These are phyloP conservation scores for Erebia palarica DNA, from an alignment of 2,888 invertebrate genomes.

Conservation along the genomic window DNA sequence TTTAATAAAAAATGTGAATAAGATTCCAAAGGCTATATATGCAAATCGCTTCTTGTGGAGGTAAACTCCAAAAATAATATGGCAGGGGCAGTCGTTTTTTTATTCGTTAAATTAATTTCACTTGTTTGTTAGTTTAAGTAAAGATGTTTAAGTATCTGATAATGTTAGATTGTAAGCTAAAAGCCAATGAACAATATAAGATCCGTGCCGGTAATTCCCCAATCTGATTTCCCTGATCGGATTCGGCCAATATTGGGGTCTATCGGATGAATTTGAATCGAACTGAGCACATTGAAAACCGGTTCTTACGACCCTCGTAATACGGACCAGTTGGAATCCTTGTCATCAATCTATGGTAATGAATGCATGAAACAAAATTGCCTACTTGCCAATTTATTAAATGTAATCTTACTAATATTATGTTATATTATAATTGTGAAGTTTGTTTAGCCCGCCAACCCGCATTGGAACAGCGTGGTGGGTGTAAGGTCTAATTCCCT, in stretches of 20 bases:
- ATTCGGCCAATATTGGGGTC: not conserved
- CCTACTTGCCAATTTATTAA: not conserved
- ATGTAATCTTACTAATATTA: not conserved
- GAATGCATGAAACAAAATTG: not conserved
- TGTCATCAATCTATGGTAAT: not conserved
- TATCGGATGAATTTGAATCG: slow-evolving; percentile 1
- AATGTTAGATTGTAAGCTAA: not conserved
- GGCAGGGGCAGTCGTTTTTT: too few relatives aligned
- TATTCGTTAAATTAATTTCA: too few relatives aligned
- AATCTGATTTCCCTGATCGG: not conserved
- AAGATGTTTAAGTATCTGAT: too few relatives aligned
- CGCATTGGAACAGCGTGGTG: too few relatives aligned
- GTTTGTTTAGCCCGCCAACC: too few relatives aligned
- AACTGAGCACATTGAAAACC: not conserved
- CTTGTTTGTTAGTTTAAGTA: too few relatives aligned
- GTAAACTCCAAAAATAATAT: too few relatives aligned
- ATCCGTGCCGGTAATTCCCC: not conserved
- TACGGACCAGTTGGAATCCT: not conserved
- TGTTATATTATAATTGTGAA: too few relatives aligned
- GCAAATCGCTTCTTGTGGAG: too few relatives aligned
- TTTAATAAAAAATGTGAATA: too few relatives aligned
- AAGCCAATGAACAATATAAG: not conserved
- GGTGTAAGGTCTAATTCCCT: too few relatives aligned
- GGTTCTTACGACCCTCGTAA: not conserved
- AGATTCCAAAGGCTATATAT: too few relatives aligned